These are phyloP conservation scores for Callopanchax toddi DNA, from an alignment of 2,113 vertebrate species.

Conservation along the genomic window DNA sequence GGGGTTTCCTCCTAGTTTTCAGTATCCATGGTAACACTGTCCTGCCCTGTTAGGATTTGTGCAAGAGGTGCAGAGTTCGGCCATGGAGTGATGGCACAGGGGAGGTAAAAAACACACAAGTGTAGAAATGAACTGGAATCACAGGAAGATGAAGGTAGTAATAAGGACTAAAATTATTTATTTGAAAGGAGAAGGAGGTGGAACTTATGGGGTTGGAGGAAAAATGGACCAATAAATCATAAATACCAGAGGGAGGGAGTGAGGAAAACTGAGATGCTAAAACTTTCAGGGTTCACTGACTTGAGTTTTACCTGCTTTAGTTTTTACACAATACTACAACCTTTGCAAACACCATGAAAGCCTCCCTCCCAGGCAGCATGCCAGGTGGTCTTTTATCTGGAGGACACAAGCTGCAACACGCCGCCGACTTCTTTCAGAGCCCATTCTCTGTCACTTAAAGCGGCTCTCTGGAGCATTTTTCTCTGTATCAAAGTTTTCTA, in stretches of 20 bases:
- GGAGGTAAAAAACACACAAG: neutral
- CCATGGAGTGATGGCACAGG: slow-evolving; percentile 4
- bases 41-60: slow-evolving; percentile 60
- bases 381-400: slow-evolving; percentile 10
- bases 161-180: neutral
- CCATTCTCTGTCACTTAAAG: too few relatives aligned
- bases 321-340: neutral
- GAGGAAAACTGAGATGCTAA: neutral
- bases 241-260: neutral
- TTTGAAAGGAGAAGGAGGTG: neutral
- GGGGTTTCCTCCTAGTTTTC: slow-evolving; percentile 53
- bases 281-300: neutral
- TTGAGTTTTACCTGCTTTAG: neutral
- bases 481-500: too few relatives aligned
- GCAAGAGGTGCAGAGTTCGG: slow-evolving; percentile 43
- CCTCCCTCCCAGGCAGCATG: neutral
- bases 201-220: neutral
- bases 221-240: slow-evolving; percentile 7
- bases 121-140: too few relatives aligned
- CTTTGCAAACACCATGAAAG: neutral
- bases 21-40: slow-evolving; percentile 70
- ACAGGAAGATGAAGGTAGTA: too few relatives aligned
- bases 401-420: neutral
- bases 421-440: too few relatives aligned
- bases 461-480: too few relatives aligned